Conservation (phyloP, 2,113 vertebrate species). For the Clarias macrocephalus region DNA sequence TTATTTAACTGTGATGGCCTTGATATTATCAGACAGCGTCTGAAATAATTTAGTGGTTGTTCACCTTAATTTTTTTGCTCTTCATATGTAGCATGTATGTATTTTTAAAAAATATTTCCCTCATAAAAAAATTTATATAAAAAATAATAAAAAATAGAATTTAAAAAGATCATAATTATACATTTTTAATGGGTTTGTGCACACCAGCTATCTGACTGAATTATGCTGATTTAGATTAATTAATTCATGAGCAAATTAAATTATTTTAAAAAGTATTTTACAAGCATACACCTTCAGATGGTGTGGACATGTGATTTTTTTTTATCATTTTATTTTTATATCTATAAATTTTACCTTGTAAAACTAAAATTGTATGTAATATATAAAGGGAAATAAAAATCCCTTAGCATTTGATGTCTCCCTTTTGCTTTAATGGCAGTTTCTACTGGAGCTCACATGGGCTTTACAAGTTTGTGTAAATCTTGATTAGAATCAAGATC, state of each 20-base stretch:
- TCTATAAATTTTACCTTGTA: no score
- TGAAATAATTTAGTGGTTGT: neutral
- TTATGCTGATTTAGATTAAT: neutral
- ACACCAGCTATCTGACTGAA: neutral
- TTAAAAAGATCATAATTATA: neutral
- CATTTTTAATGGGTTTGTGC: neutral
- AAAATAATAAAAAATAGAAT: neutral
- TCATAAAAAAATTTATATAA: no score
- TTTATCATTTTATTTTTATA: neutral
- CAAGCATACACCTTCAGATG: neutral
- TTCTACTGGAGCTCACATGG: neutral
- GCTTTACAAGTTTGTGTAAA: neutral
- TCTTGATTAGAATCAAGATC: neutral
- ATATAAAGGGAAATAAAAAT: no score
- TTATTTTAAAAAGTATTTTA: neutral
- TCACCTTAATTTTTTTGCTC: neutral
- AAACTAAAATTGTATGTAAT: no score
- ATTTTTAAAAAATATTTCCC: neutral
- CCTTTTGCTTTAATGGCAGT: neutral
- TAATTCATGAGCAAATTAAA: neutral
- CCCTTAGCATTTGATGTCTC: neutral
- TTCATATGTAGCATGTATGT: neutral
- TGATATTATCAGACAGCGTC: neutral
- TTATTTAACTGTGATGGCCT: neutral
- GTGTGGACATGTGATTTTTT: neutral